A percentile compares a stretch with the other conserved stretches of the same genome.
Conservation (phyloP, 2,888 invertebrate species). For the Sialis lutaria region DNA sequence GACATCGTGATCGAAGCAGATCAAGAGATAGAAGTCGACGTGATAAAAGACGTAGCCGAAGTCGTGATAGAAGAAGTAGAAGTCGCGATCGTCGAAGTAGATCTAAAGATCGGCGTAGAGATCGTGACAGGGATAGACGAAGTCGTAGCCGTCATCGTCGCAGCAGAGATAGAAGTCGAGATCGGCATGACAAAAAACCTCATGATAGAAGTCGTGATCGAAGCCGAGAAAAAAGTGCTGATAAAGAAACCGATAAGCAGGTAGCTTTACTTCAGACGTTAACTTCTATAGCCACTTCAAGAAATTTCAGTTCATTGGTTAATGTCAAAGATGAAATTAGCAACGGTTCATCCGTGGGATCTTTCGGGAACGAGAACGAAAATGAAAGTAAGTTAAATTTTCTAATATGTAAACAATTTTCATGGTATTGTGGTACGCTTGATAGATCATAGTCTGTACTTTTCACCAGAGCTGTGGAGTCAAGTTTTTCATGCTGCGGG, state of each 20-base stretch:
- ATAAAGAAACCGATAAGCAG: slow-evolving; percentile 23
- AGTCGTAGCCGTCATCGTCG: slow-evolving; percentile 10
- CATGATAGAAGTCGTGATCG: slow-evolving; percentile 21
- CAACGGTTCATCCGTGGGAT: not conserved
- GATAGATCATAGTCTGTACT: too few species aligned
- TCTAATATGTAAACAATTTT: not conserved
- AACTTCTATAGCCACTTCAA: slow-evolving; percentile 27
- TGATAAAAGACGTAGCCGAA: slow-evolving; percentile 7
- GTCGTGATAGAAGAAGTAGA: slow-evolving; percentile 12
- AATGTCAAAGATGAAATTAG: slow-evolving; percentile 18
- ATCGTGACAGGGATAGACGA: slow-evolving; percentile 14
- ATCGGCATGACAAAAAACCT: slow-evolving; percentile 10
- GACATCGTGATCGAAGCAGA: slow-evolving; percentile 26
- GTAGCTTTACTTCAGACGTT: slow-evolving; percentile 29
- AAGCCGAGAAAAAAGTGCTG: slow-evolving; percentile 16
- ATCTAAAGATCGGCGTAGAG: slow-evolving; percentile 20
- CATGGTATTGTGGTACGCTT: not conserved
- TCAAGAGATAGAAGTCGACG: slow-evolving; percentile 13
- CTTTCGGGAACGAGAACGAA: not conserved
- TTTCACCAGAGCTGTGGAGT: too few species aligned
- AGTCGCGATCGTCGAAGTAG: slow-evolving; percentile 13
- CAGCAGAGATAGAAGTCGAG: slow-evolving; percentile 12
- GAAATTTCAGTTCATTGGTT: slow-evolving; percentile 31
- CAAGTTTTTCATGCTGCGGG: too few species aligned
- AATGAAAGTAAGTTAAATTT: slow-evolving; percentile 3